These are phyloP conservation scores for Eidolon helvum DNA, from an alignment of 2,113 vertebrate genomes.

Conservation along the genomic window DNA sequence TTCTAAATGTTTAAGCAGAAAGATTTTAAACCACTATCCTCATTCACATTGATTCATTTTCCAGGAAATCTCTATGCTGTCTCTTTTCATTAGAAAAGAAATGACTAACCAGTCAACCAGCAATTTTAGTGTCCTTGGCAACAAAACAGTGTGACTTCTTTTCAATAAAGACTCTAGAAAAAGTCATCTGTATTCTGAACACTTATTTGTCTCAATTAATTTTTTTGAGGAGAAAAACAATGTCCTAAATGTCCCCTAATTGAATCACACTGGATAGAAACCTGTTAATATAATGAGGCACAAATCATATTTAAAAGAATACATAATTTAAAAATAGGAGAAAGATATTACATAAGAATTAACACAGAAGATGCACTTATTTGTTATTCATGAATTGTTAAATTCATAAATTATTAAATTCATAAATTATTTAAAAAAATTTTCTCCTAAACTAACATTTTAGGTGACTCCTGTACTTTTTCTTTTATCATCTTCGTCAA, in stretches of 20 bases:
- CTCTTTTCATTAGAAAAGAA: conserved; percentile 60
- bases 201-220: conserved; percentile 8
- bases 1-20: conserved; percentile 25
- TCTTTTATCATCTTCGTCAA: not conserved
- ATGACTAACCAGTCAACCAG: conserved; percentile 9
- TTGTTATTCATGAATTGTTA: not conserved
- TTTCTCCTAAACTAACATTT: not conserved
- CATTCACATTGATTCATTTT: conserved; percentile 30
- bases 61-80: conserved; percentile 20
- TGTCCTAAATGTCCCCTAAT: not conserved
- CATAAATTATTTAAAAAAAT: not conserved
- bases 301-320: conserved; percentile 20
- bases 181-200: not conserved
- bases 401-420: not conserved
- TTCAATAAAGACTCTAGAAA: conserved; percentile 22
- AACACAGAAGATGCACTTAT: not conserved
- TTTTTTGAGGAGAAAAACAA: not conserved
- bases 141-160: conserved; percentile 40
- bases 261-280: conserved; percentile 11
- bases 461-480: not conserved
- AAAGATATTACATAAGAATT: not conserved
- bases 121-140: conserved; percentile 37
- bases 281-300: not conserved
- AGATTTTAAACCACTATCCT: not conserved
- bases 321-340: not conserved